Base-by-base conservation (phyloP, 1,140 invertebrate species). In the Paralvinella palmiformis region DNA sequence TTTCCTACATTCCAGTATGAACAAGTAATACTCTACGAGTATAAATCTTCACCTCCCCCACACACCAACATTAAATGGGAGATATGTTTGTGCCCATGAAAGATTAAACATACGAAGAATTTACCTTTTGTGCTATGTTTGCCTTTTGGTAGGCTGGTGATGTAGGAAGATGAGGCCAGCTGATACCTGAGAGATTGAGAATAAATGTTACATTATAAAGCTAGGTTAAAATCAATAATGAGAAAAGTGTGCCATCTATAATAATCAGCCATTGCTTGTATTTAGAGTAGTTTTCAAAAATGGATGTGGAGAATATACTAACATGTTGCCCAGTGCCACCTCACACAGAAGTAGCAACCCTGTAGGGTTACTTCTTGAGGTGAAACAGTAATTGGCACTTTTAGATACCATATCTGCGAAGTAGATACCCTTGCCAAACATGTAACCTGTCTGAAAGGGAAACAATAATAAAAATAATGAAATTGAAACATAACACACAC, bases 371-470 rank as follows among this genome's bases (percentile, higher is more conserved):
- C 75, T 69, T 1, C 81, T 81, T 55, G 83, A 87, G 1, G 94
- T 90, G 68, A 85, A 88, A 83, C 96, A 98, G 79, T 99, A 99
- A 79, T 98, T 98, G 0, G 96, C 96, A 1, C 94, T 97, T 79
- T 99, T 99, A 0, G 93, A 94, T 0, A 98, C 94, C 93, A 98
- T 97, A 79, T 99, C 96, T 3, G 96, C 95, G 83, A 98, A 98
- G 79, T 98, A 98, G 48, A 88, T 86, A 75, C 84, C 84, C 72
- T 85, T 85, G 59, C 96, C 96, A 81, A 99, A 99, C 96, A 98
- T 98, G 82, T 98, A 98, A 69, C 96, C 95, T 65, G 79, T 81
- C 77, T 35, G 91, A 64, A 75, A 77, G 20, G 61, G 45, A 70
- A 56, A 4, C 4, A 56, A 7, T 56, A 5, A n/a, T 15, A 17